These are phyloP conservation scores for Nebria ingens DNA, from an alignment of 1,140 invertebrate species.

Conservation along the genomic window DNA sequence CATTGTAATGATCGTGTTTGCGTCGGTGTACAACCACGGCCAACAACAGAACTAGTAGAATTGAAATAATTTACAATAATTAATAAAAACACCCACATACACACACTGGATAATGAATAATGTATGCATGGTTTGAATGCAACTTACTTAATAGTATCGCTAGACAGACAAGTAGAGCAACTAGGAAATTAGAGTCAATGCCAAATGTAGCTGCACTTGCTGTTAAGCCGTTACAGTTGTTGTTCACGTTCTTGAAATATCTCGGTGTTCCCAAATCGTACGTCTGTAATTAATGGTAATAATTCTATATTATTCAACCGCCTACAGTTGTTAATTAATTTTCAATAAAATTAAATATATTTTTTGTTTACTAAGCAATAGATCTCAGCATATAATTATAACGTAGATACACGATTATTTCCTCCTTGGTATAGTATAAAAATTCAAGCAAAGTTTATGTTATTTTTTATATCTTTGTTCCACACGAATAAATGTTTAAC, in stretches of 20 bases:
- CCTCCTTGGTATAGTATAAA: too few relatives aligned
- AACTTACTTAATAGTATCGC: conserved; percentile 62
- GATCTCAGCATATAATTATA: conserved; percentile 11
- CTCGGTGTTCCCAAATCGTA: conserved; percentile 69
- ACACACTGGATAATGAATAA: too few relatives aligned
- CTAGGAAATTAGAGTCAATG: conserved; percentile 71
- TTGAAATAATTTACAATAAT: conserved; percentile 19
- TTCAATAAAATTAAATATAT: too few relatives aligned
- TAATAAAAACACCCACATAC: too few relatives aligned
- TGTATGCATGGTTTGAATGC: conserved; percentile 11
- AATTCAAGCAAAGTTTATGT: too few relatives aligned
- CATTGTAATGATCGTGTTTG: conserved; percentile 72
- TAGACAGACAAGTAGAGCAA: conserved; percentile 73
- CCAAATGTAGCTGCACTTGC: conserved; percentile 66
- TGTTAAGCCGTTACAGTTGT: conserved; percentile 55
- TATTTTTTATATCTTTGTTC: too few relatives aligned
- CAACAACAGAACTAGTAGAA: conserved; percentile 61
- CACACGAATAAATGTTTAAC: too few relatives aligned
- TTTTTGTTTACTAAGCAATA: conserved; percentile 15
- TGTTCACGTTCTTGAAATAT: conserved; percentile 49
- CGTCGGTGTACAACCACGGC: conserved; percentile 78
- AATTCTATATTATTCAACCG: conserved; percentile 14
- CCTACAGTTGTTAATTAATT: too few relatives aligned
- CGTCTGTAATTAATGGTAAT: conserved; percentile 37
- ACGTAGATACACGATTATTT: conserved; percentile 4